Conservation (phyloP, 2,797 vertebrate species). For the Enteromius paludinosus region DNA sequence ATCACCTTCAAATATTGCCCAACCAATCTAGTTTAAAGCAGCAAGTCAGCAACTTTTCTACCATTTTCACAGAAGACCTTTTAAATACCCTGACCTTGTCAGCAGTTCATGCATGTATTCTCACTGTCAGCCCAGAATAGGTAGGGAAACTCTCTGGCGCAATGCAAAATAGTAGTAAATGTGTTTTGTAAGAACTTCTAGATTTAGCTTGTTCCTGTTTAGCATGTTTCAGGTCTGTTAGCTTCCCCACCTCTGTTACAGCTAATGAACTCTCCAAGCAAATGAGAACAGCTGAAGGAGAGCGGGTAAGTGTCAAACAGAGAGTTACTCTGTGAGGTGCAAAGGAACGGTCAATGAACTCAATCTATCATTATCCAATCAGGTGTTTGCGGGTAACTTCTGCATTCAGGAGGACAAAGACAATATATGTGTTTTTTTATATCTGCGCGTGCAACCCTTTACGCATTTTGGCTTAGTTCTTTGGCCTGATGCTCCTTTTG, state of each 20-base stretch:
- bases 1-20: slow-evolving; percentile 10
- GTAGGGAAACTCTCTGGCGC: slow-evolving; percentile 14
- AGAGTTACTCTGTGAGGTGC: slow-evolving; percentile 51
- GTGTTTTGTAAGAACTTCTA: slow-evolving; percentile 7
- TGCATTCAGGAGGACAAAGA: background rate
- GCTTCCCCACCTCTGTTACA: slow-evolving; percentile 59
- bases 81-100: slow-evolving; percentile 11
- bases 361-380: slow-evolving; percentile 57
- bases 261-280: slow-evolving; percentile 71
- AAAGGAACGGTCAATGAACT: slow-evolving; percentile 34
- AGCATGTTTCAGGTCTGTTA: background rate
- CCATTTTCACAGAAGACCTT: slow-evolving; percentile 15
- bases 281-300: slow-evolving; percentile 71
- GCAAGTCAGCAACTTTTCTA: background rate
- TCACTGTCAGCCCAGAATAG: slow-evolving; percentile 11
- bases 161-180: background rate
- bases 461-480: background rate
- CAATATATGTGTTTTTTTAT: background rate
- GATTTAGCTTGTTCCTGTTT: slow-evolving; percentile 28
- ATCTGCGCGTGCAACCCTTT: background rate
- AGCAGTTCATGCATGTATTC: background rate
- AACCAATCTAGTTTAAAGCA: slow-evolving; percentile 12
- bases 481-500: background rate
- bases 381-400: background rate
- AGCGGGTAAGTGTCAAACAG: slow-evolving; percentile 75